A percentile compares a stretch with the other conserved stretches of the same genome.
These are phyloP conservation scores for Catajapyx aquilonaris DNA, from an alignment of 1,140 invertebrate genomes.

Conservation along the genomic window DNA sequence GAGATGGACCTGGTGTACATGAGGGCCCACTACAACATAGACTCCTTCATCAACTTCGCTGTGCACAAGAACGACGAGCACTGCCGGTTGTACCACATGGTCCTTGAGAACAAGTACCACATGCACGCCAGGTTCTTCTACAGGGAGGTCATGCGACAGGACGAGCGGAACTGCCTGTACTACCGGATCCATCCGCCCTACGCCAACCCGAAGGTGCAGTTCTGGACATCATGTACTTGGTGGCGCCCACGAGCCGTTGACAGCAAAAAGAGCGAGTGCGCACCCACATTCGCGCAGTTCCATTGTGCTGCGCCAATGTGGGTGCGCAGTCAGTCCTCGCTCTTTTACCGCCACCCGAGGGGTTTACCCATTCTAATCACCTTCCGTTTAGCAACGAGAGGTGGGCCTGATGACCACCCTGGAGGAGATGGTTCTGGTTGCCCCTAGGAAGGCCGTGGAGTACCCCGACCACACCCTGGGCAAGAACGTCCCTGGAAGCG, in stretches of 20 bases:
- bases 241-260: no score
- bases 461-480: conserved; percentile 10
- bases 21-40: conserved; percentile 27
- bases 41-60: conserved; percentile 26
- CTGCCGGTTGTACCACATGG: conserved; percentile 26
- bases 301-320: no score
- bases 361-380: no score
- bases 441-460: conserved; percentile 16
- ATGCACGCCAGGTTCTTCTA: conserved; percentile 31
- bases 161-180: conserved; percentile 21
- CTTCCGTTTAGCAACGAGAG: not conserved
- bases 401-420: conserved; percentile 15
- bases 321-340: no score
- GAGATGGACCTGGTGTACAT: conserved; percentile 26
- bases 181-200: conserved; percentile 23
- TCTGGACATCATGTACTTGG: conserved; percentile 16
- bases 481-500: not conserved
- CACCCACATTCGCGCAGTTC: no score
- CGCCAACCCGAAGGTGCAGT: conserved; percentile 17
- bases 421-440: conserved; percentile 18
- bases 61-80: conserved; percentile 23
- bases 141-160: conserved; percentile 30
- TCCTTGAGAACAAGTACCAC: conserved; percentile 31
- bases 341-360: no score
- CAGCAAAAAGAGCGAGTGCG: no score